Evolutionary conservation across 2,888 invertebrate species (phyloP), one percentile per base, ranked within the genome.

Genomic region (Drepana falcataria): DNA sequence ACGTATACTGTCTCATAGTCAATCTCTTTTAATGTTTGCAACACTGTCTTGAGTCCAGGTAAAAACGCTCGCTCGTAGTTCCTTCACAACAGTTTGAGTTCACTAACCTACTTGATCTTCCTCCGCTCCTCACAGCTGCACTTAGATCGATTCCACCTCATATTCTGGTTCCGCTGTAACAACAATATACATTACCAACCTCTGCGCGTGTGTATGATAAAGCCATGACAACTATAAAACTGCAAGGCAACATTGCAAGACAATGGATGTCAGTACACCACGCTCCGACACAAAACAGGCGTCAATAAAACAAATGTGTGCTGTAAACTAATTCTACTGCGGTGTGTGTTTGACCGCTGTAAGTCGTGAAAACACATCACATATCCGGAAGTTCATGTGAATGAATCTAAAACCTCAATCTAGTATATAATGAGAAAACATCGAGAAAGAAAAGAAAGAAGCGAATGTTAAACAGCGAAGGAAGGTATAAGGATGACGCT

Each of bases 141-240:
- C 61, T 87, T 90, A 83, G 78, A 85, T 55, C 87, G 82, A 79
- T 87, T 90, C 91, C 91, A 91, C 86, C 74, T 81, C 87, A 86
- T 83, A 84, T 79, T 83, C 79, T 72, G 81, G 79, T 75, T 87
- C 82, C 75, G 71, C 90, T 91, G 79, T 80, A 90, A 88, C 81
- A 85, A 89, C 59, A 69, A 79, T 69, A 35, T 48, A 69, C 53
- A 64, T 73, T 81, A 72, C 69, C 65, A 53, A 69, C 53, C 58
- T 55, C 60, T 55, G 54, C 55, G 47, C 9, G 1, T 47, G n/a
- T n/a, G 47, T 2, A 5, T 44, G 53, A 48, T 44, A 59, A 64
- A 65, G 51, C 34, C 52, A 49, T 51, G 37, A 53, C 55, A 60
- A 60, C 60, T 62, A 71, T 49, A 64, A 59, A 69, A 62, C 73